Evolutionary conservation across 2,797 vertebrate species (phyloP).

Genomic region (Manis pentadactyla): DNA sequence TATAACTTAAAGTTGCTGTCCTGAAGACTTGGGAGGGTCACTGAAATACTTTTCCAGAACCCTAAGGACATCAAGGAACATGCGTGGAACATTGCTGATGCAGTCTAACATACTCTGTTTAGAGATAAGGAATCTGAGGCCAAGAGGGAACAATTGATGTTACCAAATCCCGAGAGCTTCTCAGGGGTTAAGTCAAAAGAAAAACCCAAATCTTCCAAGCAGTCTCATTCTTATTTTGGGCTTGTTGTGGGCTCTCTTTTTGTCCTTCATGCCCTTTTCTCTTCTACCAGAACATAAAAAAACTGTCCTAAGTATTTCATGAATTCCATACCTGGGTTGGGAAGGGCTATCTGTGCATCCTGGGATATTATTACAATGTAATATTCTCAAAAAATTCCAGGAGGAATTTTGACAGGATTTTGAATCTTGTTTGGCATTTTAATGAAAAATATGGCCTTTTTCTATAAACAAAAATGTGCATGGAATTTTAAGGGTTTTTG

Average conservation of each 20-base stretch:
- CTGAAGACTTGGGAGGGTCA: not conserved
- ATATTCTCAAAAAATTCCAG: not conserved
- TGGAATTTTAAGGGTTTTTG: not conserved
- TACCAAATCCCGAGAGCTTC: not conserved
- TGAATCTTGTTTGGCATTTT: slow-evolving; percentile 10
- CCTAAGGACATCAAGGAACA: not conserved
- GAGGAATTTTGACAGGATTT: not conserved
- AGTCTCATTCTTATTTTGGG: not conserved
- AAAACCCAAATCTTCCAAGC: not conserved
- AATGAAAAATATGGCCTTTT: not conserved
- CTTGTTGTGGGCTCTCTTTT: not conserved
- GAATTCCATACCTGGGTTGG: not conserved
- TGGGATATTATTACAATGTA: not conserved
- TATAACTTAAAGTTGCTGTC: not conserved
- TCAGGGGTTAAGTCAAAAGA: not conserved
- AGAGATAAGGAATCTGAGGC: not conserved
- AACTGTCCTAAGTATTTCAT: not conserved
- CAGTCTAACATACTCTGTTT: not conserved
- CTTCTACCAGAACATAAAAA: not conserved
- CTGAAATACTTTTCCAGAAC: not conserved
- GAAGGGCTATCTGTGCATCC: not conserved
- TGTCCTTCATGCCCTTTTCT: not conserved
- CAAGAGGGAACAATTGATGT: not conserved
- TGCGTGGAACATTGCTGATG: not conserved
- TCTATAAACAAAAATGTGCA: not conserved